These are phyloP conservation scores for Chironomus tentans DNA, from an alignment of 2,888 invertebrate species.

Conservation along the genomic window DNA sequence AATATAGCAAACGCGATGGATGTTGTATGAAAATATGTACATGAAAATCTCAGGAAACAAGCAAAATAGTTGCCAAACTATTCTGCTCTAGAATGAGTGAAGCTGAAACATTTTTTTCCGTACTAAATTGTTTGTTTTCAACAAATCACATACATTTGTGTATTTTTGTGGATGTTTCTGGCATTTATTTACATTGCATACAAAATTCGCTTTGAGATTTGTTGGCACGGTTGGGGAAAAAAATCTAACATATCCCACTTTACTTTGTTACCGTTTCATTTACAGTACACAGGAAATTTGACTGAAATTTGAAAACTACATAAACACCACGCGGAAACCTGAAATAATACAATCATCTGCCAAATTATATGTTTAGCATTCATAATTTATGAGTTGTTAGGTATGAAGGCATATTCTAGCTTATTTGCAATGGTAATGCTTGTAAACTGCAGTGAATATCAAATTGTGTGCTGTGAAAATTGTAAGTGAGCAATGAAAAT, in stretches of 20 bases:
- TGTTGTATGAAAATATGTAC: neutral
- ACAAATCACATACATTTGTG: neutral
- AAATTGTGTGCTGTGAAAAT: too few species aligned
- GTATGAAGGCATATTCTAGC: too few species aligned
- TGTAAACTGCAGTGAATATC: too few species aligned
- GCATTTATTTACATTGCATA: neutral
- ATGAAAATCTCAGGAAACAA: neutral
- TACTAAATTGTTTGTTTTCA: constrained; percentile 6
- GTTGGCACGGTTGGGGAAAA: neutral
- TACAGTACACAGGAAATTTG: neutral
- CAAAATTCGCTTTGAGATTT: neutral
- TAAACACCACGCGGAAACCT: neutral
- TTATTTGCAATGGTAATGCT: too few species aligned
- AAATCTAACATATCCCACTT: too few species aligned
- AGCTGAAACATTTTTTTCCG: neutral
- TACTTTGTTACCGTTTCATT: neutral
- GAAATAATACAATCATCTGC: neutral
- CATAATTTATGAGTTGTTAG: neutral
- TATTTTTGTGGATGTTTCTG: neutral
- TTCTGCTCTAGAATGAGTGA: neutral
- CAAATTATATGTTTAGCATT: neutral
- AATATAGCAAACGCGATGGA: neutral
- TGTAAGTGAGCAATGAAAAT: too few species aligned
- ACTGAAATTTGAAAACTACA: neutral
- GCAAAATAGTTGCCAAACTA: neutral